Evolutionary conservation across 1,140 invertebrate genomes (phyloP), one percentile per base, ranked within the genome.

Genomic region (Calliphora vicina): DNA sequence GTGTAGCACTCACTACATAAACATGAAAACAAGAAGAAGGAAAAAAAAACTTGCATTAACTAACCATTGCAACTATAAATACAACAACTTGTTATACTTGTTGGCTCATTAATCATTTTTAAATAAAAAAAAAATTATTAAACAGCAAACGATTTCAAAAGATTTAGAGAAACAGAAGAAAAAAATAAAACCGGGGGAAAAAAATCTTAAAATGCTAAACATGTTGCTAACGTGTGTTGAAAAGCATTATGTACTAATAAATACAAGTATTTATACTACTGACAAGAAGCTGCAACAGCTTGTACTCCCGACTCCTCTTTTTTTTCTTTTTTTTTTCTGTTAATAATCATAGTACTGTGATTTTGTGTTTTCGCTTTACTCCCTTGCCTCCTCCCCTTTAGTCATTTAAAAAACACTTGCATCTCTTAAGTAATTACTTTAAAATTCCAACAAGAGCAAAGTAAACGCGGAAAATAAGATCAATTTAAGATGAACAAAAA

Each of bases 161-260:
- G 25, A 71, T 23, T 20, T 50, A 50, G 42, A 6, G 42, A n/a
- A n/a, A 17, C 10, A 71, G 45, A 50, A 73, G n/a, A 27, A 73
- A 26, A 13, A 73, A 27, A 73, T 25, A 26, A 20, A 26, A 72
- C 23, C n/a, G n/a, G n/a, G n/a, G n/a, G n/a, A n/a, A n/a, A n/a
- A n/a, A 26, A 72, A 26, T n/a, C n/a, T n/a, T n/a, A 73, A 27
- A 73, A 73, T 27, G 61, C 26, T 73, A 26, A 73, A 73, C 23
- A 73, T 73, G 71, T 73, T 26, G 71, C 71, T 26, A 73, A 73
- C 26, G 71, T 73, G 71, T 73, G 71, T 73, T 73, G 71, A 73
- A 73, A 73, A 73, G 8, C 25, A 26, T 27, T 73, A 35, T 5
- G 35, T 35, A 50, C 45, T 50, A 50, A n/a, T 50, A 50, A 50